These are phyloP conservation scores for Tryphoninae sp. DNA, from an alignment of 2,888 invertebrate species.

Conservation along the genomic window DNA sequence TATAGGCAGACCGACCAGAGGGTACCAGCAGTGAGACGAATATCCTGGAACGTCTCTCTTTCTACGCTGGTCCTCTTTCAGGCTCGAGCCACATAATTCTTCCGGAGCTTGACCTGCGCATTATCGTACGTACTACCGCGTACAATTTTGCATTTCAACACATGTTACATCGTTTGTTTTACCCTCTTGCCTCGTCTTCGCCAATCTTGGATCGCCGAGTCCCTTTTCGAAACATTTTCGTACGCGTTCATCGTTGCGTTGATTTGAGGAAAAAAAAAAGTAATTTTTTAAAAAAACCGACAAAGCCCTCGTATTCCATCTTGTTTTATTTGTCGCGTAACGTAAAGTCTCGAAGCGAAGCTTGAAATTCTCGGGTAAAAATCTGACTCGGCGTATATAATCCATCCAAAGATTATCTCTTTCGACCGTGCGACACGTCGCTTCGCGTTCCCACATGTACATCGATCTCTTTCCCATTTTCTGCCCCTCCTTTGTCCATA, in stretches of 20 bases:
- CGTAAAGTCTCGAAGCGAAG: background rate
- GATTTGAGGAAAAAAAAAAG: too few relatives aligned
- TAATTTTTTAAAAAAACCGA: too few relatives aligned
- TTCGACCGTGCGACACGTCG: background rate
- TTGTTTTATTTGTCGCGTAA: background rate
- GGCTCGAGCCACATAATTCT: constrained; percentile 46
- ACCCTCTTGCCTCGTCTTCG: background rate
- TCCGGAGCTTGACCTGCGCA: constrained; percentile 39
- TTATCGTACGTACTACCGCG: constrained; percentile 8
- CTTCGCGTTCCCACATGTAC: background rate
- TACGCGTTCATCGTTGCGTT: too few relatives aligned
- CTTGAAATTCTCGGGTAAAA: constrained; percentile 21
- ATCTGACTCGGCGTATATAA: constrained; percentile 8
- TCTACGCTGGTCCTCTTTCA: constrained; percentile 9
- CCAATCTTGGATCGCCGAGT: background rate
- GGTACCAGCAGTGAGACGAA: background rate
- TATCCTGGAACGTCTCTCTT: constrained; percentile 25
- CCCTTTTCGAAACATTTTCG: too few relatives aligned
- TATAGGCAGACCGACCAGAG: constrained; percentile 4
- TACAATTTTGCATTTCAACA: constrained; percentile 34
- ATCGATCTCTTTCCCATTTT: constrained; percentile 38
- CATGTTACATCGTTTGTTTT: background rate
- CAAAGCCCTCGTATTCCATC: background rate
- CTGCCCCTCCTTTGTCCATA: background rate
- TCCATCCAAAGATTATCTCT: constrained; percentile 4